Evolutionary conservation across 2,113 vertebrate genomes (phyloP), one percentile per base, ranked within the genome.

Genomic region (Trematocara variabile): DNA sequence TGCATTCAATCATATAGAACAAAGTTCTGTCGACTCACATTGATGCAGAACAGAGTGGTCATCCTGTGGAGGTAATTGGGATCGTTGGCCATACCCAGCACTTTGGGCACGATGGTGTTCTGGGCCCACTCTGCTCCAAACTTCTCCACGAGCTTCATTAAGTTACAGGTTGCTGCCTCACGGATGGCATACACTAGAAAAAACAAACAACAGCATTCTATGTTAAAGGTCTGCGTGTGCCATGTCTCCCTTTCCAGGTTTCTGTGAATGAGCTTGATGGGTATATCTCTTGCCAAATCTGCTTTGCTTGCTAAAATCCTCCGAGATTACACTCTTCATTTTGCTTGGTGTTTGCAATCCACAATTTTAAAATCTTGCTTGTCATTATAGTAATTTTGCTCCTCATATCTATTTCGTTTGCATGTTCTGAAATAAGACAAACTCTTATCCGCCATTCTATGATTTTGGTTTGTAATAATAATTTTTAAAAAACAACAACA

Each of bases 1-100:
- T 39, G 14, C 7, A 81, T 68, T 53, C 18, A 58, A 39, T 3
- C 12, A 37, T 10, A 6, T 8, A 8, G 8, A 33, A 81, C 5
- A 16, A 6, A 12, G 12, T 8, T 28, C 3, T 1, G 7, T 13
- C 3, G 70, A 95, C 98, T 97, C 91, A 98, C 97, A 41, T 98
- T 98, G 90, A 98, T 97, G 93, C 98, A 98, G 95, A 98, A 98
- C 4, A 98, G 96, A 30, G 97, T 98, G 55, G 97, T 98, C 98
- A 98, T 98, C 91, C 98, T 97, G 92, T 98, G 97, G 73, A 98
- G 95, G 93, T 98, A 98, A 92, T 98, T 98, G 79, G 97, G 97
- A 91, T 98, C 98, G 9, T 97, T 96, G 77, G 98, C 97, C 98
- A 98, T 98, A 16, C 97, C 96, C 85, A 98, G 90, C 18, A 98